Percentiles rank a stretch among this genome's conserved stretches.
These are phyloP conservation scores for Brachionus angularis DNA, from an alignment of 1,140 invertebrate species.

Conservation along the genomic window DNA sequence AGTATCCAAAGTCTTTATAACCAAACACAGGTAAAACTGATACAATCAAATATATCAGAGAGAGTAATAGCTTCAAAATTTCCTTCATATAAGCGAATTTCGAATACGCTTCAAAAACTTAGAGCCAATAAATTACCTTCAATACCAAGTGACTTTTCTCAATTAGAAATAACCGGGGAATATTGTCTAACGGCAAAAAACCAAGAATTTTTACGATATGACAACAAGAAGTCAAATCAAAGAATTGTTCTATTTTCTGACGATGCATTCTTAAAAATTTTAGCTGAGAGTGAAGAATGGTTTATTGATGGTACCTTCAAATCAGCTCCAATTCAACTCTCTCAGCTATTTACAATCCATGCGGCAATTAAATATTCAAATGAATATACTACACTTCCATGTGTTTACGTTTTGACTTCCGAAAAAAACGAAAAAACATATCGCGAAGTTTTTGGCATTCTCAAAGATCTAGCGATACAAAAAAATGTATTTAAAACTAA, in stretches of 20 bases:
- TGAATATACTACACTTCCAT: not conserved
- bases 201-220: constrained; percentile 4
- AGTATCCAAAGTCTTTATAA: not conserved
- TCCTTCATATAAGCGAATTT: not conserved
- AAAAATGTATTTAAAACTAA: no score
- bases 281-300: not conserved
- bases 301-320: constrained; percentile 14
- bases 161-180: not conserved
- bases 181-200: not conserved
- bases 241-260: not conserved
- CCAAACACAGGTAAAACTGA: not conserved
- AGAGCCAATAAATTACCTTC: not conserved
- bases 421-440: not conserved
- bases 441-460: not conserved
- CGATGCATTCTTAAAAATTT: not conserved
- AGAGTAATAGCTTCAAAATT: not conserved
- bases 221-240: not conserved
- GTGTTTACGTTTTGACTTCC: not conserved
- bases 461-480: constrained; percentile 5
- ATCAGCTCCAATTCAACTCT: not conserved
- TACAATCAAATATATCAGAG: not conserved
- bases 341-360: constrained; percentile 5
- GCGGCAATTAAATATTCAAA: not conserved
- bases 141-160: not conserved
- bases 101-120: not conserved